Base-by-base conservation (phyloP, 2,888 invertebrate genomes). In the Rhorus exstirpatorius region DNA sequence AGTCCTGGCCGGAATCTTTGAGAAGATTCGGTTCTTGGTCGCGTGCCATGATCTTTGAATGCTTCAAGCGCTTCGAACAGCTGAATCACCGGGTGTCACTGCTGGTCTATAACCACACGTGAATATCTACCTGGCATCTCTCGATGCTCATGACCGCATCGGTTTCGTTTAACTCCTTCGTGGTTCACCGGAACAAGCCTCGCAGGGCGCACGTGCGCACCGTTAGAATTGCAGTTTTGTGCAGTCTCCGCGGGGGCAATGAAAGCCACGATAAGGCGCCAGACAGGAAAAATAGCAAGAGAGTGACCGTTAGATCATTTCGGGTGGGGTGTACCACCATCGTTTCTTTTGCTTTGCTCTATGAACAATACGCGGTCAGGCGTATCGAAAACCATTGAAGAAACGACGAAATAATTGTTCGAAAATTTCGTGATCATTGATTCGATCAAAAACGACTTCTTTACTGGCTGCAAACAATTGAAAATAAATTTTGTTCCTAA, bases 151-250 rank as follows among this genome's bases (percentile, higher is more conserved):
- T 53, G n/a, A 19, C 31, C 26, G 44, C 63, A 67, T 41, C 49
- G 2, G 19, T 14, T 41, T 19, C 17, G 55, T 74, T 41, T 63
- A 49, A 17, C 38, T 51, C 35, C 38, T 74, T 14, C n/a, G 31
- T 31, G 58, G 38, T 19, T 19, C 19, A 21, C 72, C 65, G 77
- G 78, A 81, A 72, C 35, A 26, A 49, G 19, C 58, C 26, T 46
- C 14, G 41, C n/a, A 0, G 17, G 12, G 12, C 14, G 68, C 72
- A 51, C 68, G 74, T 63, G 63, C 49, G 81, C 58, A 81, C 70
- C 81, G 75, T 80, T 76, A 80, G 58, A 75, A 65, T 41, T 49
- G 60, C 74, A 55, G 21, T 60, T 58, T 49, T 10, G 46, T 38
- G 31, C 3, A 6, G 31, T 31, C 31, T 12, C 4, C 21, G 35